Percentiles rank a stretch among this genome's conserved stretches.
These are phyloP conservation scores for Tupaia tana DNA, from an alignment of 2,113 vertebrate genomes.

Conservation along the genomic window DNA sequence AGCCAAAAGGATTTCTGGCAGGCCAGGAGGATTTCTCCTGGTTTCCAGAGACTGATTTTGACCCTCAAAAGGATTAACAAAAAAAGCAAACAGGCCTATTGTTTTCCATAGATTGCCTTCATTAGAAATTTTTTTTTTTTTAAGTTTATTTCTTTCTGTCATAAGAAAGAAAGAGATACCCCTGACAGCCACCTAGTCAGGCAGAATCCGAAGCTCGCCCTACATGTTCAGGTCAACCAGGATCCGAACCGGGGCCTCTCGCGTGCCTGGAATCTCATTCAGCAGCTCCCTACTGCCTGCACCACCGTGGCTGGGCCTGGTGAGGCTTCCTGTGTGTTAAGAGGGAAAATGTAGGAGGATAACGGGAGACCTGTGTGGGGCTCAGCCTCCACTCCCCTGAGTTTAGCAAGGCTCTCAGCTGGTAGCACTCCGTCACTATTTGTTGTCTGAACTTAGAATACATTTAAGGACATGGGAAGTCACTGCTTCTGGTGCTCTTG, in stretches of 20 bases:
- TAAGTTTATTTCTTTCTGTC: too few relatives aligned
- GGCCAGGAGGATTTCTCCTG: background rate
- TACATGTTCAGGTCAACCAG: too few relatives aligned
- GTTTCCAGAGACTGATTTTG: background rate
- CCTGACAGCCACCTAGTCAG: too few relatives aligned
- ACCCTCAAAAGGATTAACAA: slow-evolving; percentile 11
- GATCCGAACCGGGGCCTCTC: too few relatives aligned
- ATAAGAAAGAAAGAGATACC: too few relatives aligned
- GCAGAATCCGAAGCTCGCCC: too few relatives aligned
- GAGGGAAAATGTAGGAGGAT: background rate
- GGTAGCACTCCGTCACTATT: background rate
- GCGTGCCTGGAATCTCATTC: too few relatives aligned
- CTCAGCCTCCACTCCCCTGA: background rate
- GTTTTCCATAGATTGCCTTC: background rate
- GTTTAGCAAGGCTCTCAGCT: background rate
- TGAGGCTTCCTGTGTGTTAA: background rate
- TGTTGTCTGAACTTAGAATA: background rate
- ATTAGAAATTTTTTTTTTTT: too few relatives aligned
- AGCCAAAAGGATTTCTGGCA: background rate
- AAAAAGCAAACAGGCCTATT: background rate
- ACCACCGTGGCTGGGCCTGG: too few relatives aligned
- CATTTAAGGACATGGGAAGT: background rate
- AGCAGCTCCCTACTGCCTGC: too few relatives aligned
- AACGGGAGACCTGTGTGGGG: background rate
- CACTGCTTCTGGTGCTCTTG: background rate